phyloP scores from a whole-genome alignment of 2,113 vertebrate genomes.

The Heptranchias perlo region DNA sequence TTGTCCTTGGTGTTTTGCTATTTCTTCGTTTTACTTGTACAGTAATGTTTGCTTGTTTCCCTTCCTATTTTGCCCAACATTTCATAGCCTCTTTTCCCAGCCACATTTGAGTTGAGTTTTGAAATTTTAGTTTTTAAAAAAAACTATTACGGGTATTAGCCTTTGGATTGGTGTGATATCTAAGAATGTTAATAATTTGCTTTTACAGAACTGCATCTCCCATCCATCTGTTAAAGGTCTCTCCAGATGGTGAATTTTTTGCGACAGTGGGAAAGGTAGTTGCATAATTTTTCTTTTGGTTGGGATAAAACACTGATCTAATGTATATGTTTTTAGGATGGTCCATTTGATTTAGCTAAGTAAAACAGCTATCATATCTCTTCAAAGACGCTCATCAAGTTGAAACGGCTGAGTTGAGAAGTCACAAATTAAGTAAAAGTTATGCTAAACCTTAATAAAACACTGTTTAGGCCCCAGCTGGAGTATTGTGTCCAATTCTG shows the following conservation, averaged over 20 bases:
- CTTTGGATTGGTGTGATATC: slow-evolving; percentile 29
- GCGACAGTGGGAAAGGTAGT: slow-evolving; percentile 87
- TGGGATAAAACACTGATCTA: not conserved
- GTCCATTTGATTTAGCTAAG: not conserved
- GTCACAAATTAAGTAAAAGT: not conserved
- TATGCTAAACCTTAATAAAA: too few species aligned
- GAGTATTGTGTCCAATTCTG: too few species aligned
- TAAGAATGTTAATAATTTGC: slow-evolving; percentile 36
- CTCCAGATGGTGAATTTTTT: slow-evolving; percentile 94
- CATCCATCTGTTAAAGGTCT: slow-evolving; percentile 86
- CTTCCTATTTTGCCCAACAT: not conserved
- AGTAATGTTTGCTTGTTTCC: not conserved
- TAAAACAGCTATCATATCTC: not conserved
- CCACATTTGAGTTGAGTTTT: not conserved
- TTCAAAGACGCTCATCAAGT: not conserved
- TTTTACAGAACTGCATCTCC: slow-evolving; percentile 78
- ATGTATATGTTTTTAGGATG: not conserved
- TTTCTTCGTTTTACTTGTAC: not conserved
- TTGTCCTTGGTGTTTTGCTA: not conserved
- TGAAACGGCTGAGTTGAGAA: not conserved
- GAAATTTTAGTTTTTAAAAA: not conserved
- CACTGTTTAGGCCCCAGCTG: too few species aligned
- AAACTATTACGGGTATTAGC: slow-evolving; percentile 25
- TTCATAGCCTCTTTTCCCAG: not conserved
- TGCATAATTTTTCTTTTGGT: not conserved